Evolutionary conservation across 2,797 vertebrate species (phyloP).

Genomic region (Acomys russatus): DNA sequence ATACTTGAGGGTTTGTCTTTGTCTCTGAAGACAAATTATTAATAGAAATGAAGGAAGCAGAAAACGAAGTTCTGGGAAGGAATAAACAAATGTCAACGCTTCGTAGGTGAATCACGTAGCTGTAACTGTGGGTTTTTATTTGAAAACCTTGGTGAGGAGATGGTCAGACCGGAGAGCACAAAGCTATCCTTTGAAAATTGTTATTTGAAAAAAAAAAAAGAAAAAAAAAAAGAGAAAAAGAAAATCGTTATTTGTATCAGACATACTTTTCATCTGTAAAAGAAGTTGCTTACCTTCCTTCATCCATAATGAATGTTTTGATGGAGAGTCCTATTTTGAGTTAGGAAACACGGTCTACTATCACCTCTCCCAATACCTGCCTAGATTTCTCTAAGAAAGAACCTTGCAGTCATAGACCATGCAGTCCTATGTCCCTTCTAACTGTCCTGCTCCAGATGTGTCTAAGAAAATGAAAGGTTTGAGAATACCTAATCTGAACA

Average conservation of each 20-base stretch:
- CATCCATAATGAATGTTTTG: neutral
- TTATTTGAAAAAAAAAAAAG: too few relatives aligned
- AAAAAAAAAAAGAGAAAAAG: neutral
- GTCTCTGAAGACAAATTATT: conserved; percentile 4
- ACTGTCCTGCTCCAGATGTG: neutral
- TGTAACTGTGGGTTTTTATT: neutral
- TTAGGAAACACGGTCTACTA: neutral
- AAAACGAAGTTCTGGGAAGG: neutral
- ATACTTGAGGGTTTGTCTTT: neutral
- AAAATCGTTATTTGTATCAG: conserved; percentile 2
- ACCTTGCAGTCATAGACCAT: neutral
- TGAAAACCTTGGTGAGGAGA: conserved; percentile 41
- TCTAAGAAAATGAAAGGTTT: conserved; percentile 34
- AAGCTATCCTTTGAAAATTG: neutral
- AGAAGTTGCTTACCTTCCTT: neutral
- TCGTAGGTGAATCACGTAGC: conserved; percentile 27
- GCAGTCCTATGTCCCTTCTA: neutral
- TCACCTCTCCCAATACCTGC: neutral
- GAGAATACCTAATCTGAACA: conserved; percentile 58
- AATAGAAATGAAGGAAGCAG: conserved; percentile 21
- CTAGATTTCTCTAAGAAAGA: neutral
- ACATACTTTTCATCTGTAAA: neutral
- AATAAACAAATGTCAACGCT: conserved; percentile 36
- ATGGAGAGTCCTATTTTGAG: conserved; percentile 4
- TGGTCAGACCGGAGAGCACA: neutral